These are phyloP conservation scores for Psylliodes chrysocephalus DNA, from an alignment of 2,888 invertebrate species.

Conservation along the genomic window DNA sequence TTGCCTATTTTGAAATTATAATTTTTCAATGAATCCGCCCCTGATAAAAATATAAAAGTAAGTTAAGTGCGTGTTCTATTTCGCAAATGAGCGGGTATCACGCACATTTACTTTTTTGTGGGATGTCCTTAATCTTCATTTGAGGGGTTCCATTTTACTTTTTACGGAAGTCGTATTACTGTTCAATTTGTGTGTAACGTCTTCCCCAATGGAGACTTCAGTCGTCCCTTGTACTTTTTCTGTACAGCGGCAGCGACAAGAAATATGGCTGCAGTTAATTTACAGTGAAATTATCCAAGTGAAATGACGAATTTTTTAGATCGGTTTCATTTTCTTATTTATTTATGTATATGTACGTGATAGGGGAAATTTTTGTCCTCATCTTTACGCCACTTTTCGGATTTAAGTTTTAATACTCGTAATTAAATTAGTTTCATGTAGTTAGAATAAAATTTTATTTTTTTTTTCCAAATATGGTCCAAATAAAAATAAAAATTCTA, in stretches of 20 bases:
- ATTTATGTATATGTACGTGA: no score
- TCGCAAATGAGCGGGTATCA: slow-evolving; percentile 22
- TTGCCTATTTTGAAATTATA: no score
- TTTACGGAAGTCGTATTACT: slow-evolving; percentile 28
- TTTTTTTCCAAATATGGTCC: no score
- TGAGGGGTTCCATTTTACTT: slow-evolving; percentile 27
- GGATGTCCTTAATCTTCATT: slow-evolving; percentile 32
- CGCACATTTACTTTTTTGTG: slow-evolving; percentile 31
- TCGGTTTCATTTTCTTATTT: no score
- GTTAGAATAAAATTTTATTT: no score
- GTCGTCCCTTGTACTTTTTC: background rate
- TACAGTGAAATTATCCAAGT: background rate
- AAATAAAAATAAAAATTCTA: no score
- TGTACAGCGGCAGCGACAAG: background rate
- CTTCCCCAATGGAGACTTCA: background rate
- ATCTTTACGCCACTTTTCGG: no score
- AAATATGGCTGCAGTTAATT: background rate
- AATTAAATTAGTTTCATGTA: no score
- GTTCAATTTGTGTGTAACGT: slow-evolving; percentile 15
- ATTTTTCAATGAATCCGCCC: background rate
- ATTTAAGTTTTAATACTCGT: no score
- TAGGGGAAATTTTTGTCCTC: no score
- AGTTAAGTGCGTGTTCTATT: slow-evolving; percentile 27
- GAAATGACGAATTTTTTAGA: background rate
- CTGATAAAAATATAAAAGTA: slow-evolving; percentile 10